Evolutionary conservation across 2,113 vertebrate genomes (phyloP).

Genomic region (Pomatorhinus ruficollis): DNA sequence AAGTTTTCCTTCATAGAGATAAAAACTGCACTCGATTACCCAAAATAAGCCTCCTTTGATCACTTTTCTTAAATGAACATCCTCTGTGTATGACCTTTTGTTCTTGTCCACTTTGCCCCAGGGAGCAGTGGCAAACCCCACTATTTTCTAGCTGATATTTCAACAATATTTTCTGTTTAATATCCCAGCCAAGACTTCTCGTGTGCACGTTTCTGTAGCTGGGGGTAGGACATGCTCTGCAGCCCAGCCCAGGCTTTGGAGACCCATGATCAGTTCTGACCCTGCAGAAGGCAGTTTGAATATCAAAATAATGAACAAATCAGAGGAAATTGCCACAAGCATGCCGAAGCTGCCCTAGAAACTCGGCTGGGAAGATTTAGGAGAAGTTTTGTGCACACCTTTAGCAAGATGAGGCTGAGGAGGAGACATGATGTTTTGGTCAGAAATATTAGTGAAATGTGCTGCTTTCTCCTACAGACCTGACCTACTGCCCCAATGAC

Average conservation of each 20-base stretch:
- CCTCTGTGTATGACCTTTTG: neutral
- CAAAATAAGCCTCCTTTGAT: neutral
- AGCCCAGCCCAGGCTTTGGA: neutral
- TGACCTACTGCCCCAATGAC: neutral
- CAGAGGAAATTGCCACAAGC: neutral
- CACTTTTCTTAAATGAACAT: neutral
- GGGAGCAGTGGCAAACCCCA: neutral
- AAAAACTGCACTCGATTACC: neutral
- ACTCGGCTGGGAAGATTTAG: neutral
- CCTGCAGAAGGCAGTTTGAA: neutral
- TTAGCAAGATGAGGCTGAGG: neutral
- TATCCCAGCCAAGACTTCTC: neutral
- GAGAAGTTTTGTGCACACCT: neutral
- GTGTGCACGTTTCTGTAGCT: accelerated
- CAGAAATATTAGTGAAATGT: neutral
- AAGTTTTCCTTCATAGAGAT: accelerated
- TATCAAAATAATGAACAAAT: neutral
- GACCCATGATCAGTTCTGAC: neutral
- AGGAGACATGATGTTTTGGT: neutral
- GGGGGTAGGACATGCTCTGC: neutral
- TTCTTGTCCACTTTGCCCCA: neutral
- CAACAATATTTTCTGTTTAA: neutral
- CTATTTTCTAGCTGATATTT: neutral
- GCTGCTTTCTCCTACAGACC: neutral
- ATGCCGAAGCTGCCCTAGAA: neutral